Evolutionary conservation across 2,113 vertebrate genomes (phyloP), one percentile per base, ranked within the genome.

Genomic region (Taxidea taxus): DNA sequence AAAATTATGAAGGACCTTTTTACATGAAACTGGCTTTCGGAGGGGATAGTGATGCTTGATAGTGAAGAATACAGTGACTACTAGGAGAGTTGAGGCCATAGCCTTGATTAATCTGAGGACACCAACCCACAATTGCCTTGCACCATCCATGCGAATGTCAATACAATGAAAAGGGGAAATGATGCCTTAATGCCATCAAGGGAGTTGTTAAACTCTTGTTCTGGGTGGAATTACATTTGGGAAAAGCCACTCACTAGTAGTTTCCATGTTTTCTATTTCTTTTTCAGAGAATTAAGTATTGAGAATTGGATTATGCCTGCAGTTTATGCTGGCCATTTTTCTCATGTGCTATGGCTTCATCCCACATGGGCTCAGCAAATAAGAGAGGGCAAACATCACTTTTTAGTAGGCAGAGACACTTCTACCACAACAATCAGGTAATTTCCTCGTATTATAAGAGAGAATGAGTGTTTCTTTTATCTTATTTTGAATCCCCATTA

Each of bases 261-360:
- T 90, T 93, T 56, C 80, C 82, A 77, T 44, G 39, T 56, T 95
- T 91, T 87, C 6, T 39, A 0, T 97, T 90, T 96, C 51, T 25
- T 94, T 97, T 98, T 12, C 97, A 99, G 99, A 96, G 99, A 99
- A 98, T 93, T 99, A 98, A 99, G 99, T 97, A 99, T 99, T 98
- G 99, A 99, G 86, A 99, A 99, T 97, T 99, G 99, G 99, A 99
- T 99, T 88, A 99, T 99, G 99, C 99, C 99, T 91, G 99, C 99
- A 98, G 99, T 99, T 66, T 99, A 99, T 66, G 99, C 99, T 62
- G 99, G 99, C 18, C 99, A 99, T 42, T 98, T 99, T 97, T 99
- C 99, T 86, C 98, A 99, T 29, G 99, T 99, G 4, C 93, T 99
- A 3, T 99, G 99, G 99, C 98, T 99, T 96, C 99, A 99, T 97